Percentiles rank a stretch among this genome's conserved stretches.
Evolutionary conservation across 2,113 vertebrate species (phyloP).

Genomic region (Antechinus flavipes): DNA sequence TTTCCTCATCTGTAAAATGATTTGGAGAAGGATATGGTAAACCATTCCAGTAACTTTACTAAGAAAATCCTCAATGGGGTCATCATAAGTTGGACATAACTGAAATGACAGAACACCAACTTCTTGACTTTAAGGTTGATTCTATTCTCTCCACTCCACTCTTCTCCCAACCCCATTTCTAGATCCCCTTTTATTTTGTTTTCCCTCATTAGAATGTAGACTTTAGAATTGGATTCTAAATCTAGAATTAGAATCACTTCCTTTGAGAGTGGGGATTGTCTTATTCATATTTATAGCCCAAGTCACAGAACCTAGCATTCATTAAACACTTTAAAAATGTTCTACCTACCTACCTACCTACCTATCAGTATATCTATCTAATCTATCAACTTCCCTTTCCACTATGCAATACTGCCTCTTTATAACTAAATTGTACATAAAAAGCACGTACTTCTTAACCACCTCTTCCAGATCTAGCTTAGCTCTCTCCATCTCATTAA

Average conservation of each 20-base stretch:
- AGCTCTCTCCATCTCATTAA: constrained; percentile 82
- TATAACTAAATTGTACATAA: not conserved
- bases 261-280: not conserved
- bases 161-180: not conserved
- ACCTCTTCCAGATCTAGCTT: constrained; percentile 84
- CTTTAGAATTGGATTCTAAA: too few relatives aligned
- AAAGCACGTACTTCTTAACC: constrained; percentile 80
- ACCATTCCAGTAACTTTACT: not conserved
- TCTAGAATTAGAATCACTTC: not conserved
- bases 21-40: not conserved
- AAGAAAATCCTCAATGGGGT: not conserved
- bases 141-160: not conserved
- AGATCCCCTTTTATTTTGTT: not conserved
- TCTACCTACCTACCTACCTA: too few relatives aligned
- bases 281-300: not conserved
- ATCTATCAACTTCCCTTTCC: not conserved
- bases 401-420: not conserved
- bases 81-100: not conserved
- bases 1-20: not conserved
- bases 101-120: too few relatives aligned
- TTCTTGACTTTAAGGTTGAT: not conserved
- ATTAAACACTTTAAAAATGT: too few relatives aligned
- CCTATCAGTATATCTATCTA: too few relatives aligned
- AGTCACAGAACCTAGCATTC: not conserved
- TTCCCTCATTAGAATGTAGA: too few relatives aligned